Conservation (phyloP, 2,888 invertebrate species). For the Temnothorax ravouxi region DNA sequence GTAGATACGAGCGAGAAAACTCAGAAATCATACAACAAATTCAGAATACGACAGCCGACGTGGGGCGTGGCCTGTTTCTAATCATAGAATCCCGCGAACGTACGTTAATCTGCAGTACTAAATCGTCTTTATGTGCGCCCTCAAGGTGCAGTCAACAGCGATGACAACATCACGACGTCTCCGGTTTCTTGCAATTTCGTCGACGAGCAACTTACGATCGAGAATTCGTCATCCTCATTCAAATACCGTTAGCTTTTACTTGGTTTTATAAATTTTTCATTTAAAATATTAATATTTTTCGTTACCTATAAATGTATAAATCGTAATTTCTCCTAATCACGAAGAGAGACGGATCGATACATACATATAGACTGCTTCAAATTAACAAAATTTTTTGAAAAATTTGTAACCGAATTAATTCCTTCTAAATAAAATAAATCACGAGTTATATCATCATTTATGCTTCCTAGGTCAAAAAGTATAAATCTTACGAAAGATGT, state of each 20-base stretch:
- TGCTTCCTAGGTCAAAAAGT: neutral
- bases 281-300: neutral
- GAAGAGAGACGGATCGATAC: neutral
- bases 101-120: constrained; percentile 68
- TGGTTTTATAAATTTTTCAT: neutral
- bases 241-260: neutral
- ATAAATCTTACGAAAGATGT: neutral
- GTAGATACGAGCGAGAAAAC: neutral
- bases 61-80: constrained; percentile 68
- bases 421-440: neutral
- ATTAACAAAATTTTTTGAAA: neutral
- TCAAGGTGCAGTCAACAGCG: constrained; percentile 30
- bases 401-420: neutral
- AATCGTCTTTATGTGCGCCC: constrained; percentile 62
- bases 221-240: constrained; percentile 2
- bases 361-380: neutral
- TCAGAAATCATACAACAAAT: constrained; percentile 42
- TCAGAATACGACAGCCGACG: constrained; percentile 20
- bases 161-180: constrained; percentile 37
- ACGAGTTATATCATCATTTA: neutral
- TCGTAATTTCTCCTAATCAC: neutral
- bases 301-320: neutral
- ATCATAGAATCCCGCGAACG: constrained; percentile 73
- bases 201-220: constrained; percentile 19
- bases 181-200: constrained; percentile 47